These are phyloP conservation scores for Colinus virginianus DNA, from an alignment of 2,113 vertebrate species.

Conservation along the genomic window DNA sequence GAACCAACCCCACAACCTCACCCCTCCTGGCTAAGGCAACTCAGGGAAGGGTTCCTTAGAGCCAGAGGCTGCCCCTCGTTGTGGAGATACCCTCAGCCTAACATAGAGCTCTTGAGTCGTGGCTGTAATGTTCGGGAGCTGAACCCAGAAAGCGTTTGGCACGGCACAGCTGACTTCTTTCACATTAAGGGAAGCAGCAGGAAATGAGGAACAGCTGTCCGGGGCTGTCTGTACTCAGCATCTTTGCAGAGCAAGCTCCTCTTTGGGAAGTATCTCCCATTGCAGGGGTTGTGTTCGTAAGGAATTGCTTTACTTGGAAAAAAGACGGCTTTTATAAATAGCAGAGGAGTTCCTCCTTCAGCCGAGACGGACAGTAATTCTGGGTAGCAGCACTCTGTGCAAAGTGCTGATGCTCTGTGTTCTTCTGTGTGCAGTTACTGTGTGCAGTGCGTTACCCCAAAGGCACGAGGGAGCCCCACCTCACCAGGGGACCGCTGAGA, in stretches of 20 bases:
- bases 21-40: not conserved
- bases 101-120: not conserved
- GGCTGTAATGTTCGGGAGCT: not conserved
- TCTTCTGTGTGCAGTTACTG: too few species aligned
- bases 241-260: not conserved
- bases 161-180: not conserved
- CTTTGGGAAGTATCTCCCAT: accelerated
- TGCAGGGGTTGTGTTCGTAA: not conserved
- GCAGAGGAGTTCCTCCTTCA: slow-evolving; percentile 7
- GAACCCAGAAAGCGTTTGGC: not conserved
- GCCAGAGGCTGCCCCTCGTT: not conserved
- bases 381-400: not conserved
- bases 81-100: not conserved
- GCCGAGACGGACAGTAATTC: not conserved
- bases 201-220: slow-evolving; percentile 28
- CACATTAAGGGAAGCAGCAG: not conserved
- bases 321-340: not conserved
- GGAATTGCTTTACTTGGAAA: not conserved
- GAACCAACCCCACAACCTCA: accelerated
- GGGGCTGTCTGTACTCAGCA: not conserved
- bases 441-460: too few species aligned
- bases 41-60: not conserved
- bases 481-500: not conserved
- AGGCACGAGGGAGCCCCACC: not conserved
- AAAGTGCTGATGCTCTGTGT: not conserved